phyloP scores from a whole-genome alignment of 2,797 vertebrate species.

The Dermochelys coriacea region DNA sequence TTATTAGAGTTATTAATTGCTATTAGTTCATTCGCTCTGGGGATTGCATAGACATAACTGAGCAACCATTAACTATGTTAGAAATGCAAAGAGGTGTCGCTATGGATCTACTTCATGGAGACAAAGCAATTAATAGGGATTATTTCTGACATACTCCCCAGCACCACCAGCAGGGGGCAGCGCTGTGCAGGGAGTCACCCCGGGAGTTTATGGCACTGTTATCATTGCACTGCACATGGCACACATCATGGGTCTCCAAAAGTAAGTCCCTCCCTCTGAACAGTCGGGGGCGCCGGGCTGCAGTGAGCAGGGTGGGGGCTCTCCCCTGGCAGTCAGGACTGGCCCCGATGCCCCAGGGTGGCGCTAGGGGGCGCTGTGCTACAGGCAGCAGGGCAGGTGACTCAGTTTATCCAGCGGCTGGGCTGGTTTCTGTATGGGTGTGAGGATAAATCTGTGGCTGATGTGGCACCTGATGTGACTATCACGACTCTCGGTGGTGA shows the following conservation, averaged over 20 bases:
- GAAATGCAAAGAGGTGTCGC: not conserved
- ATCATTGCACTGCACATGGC: not conserved
- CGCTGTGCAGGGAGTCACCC: fast-evolving
- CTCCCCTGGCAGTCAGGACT: too few species aligned
- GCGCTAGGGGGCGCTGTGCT: not conserved
- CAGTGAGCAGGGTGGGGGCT: too few species aligned
- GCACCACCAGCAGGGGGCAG: not conserved
- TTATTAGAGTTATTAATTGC: not conserved
- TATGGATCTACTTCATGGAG: too few species aligned
- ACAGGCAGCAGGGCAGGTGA: not conserved
- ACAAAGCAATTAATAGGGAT: not conserved
- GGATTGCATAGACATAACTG: not conserved
- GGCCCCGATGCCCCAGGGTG: too few species aligned
- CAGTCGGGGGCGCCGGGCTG: too few species aligned
- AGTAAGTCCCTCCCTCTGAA: not conserved
- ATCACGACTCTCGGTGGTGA: not conserved
- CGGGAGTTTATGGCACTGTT: not conserved
- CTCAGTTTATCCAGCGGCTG: not conserved
- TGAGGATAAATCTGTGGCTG: not conserved
- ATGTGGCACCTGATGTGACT: not conserved
- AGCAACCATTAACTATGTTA: not conserved
- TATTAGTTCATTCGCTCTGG: not conserved
- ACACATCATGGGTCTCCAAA: not conserved
- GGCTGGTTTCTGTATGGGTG: not conserved
- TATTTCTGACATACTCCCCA: not conserved